A percentile compares a stretch with the other conserved stretches of the same genome.
Evolutionary conservation across 2,797 vertebrate genomes (phyloP).

Genomic region (Rhinichthys osculus): DNA sequence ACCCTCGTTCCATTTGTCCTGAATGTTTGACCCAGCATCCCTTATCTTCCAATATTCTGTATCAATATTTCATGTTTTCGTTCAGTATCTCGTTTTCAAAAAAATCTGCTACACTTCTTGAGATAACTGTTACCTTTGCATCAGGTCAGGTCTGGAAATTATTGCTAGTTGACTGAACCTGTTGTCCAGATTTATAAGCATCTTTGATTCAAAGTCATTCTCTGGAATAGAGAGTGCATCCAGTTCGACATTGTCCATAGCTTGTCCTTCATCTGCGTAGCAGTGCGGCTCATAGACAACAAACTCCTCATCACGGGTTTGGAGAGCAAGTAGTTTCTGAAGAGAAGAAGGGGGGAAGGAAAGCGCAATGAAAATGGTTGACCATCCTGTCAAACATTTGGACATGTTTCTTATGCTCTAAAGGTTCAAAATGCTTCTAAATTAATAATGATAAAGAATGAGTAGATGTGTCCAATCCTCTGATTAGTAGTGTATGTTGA

Average conservation of each 20-base stretch:
- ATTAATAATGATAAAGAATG: background rate
- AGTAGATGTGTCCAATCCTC: background rate
- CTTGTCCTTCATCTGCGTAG: constrained; percentile 69
- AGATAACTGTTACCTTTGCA: background rate
- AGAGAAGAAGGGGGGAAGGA: background rate
- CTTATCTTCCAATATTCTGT: constrained; percentile 2
- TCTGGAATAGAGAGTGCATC: constrained; percentile 70
- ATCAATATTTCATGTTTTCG: background rate
- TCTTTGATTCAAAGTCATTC: constrained; percentile 59
- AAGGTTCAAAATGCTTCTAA: background rate
- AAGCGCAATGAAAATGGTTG: background rate
- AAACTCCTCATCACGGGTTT: constrained; percentile 54
- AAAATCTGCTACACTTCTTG: background rate
- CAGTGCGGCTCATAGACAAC: constrained; percentile 63
- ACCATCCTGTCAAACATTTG: background rate
- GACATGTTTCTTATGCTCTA: background rate
- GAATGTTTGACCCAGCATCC: background rate
- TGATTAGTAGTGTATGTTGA: background rate
- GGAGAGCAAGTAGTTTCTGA: constrained; percentile 56
- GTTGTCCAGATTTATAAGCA: constrained; percentile 55
- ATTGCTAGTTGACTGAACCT: constrained; percentile 66
- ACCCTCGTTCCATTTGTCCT: background rate
- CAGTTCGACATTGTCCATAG: constrained; percentile 27
- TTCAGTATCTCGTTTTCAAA: background rate
- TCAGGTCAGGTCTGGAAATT: constrained; percentile 58